phyloP scores from a whole-genome alignment of 2,113 vertebrate species.

The Platysteira castanea region DNA sequence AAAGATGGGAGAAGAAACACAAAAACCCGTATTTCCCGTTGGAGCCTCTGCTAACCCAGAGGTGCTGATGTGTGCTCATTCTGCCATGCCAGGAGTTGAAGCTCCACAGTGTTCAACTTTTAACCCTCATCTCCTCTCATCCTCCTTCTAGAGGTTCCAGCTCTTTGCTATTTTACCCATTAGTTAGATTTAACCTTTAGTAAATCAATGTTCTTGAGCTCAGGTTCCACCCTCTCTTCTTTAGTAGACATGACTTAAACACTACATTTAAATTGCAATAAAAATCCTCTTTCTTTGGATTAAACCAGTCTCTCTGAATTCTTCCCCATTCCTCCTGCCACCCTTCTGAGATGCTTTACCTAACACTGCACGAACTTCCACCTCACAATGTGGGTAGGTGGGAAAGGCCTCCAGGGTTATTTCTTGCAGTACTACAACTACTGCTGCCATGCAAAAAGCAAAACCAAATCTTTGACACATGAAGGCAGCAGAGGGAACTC shows the following conservation, averaged over 20 bases:
- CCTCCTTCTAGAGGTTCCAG: neutral
- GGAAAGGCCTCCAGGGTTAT: neutral
- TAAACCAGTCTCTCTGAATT: neutral
- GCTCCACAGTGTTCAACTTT: neutral
- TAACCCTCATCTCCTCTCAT: neutral
- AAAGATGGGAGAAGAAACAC: neutral
- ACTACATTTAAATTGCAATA: neutral
- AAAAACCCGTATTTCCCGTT: fast-evolving
- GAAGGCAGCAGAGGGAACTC: neutral
- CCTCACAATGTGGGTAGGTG: neutral
- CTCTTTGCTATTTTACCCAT: neutral
- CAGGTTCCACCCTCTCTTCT: neutral
- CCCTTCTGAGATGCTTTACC: neutral
- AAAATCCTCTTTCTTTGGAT: neutral
- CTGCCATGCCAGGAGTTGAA: neutral
- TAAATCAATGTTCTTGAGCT: neutral
- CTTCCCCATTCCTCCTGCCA: neutral
- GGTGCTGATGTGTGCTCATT: fast-evolving
- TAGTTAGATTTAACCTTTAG: neutral
- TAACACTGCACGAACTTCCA: neutral
- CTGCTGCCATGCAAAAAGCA: neutral
- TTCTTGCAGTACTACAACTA: neutral
- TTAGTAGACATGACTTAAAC: neutral
- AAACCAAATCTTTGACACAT: neutral
- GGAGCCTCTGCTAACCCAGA: neutral